Evolutionary conservation across 2,113 vertebrate genomes (phyloP).

Genomic region (Calypte anna): DNA sequence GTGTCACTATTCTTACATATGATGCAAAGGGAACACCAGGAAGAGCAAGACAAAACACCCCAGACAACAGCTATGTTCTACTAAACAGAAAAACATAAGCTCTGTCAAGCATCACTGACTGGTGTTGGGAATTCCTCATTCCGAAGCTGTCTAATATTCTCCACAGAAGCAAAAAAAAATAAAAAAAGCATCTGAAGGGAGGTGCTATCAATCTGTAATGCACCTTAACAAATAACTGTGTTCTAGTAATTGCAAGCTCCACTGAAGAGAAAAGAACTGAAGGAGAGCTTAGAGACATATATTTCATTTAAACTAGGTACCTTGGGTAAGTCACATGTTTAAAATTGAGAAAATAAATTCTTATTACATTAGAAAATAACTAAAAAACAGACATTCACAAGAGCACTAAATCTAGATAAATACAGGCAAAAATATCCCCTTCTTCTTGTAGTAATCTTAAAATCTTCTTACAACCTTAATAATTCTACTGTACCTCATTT

Average conservation of each 20-base stretch:
- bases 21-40: not conserved
- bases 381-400: conserved; percentile 5
- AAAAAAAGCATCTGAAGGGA: not conserved
- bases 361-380: conserved; percentile 42
- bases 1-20: not conserved
- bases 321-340: conserved; percentile 25
- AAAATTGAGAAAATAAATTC: conserved; percentile 37
- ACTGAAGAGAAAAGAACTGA: not conserved
- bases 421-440: not conserved
- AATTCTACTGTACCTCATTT: conserved; percentile 27
- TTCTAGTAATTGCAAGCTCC: not conserved
- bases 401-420: conserved; percentile 30
- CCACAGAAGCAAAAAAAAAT: not conserved
- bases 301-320: conserved; percentile 42
- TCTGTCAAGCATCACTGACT: not conserved
- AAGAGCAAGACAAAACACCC: not conserved
- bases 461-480: not conserved
- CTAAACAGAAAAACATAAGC: not conserved
- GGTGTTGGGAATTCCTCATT: not conserved
- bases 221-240: not conserved
- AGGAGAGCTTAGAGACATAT: conserved; percentile 29
- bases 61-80: not conserved
- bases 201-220: not conserved
- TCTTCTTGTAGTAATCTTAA: not conserved
- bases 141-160: not conserved